These are phyloP conservation scores for Rhagonycha lutea DNA, from an alignment of 2,888 invertebrate species.

Conservation along the genomic window DNA sequence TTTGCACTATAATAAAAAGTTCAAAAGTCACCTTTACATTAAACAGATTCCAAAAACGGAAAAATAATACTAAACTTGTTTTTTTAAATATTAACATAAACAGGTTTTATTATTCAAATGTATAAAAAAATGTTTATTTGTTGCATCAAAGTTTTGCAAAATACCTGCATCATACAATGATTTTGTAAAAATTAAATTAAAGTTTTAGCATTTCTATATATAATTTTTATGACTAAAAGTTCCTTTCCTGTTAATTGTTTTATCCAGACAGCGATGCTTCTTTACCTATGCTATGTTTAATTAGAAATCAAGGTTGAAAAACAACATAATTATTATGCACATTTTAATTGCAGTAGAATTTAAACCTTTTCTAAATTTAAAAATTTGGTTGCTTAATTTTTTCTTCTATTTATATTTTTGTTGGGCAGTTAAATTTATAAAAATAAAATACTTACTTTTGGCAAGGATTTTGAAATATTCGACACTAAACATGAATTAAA, in stretches of 20 bases:
- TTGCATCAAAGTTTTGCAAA: not conserved
- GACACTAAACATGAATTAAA: conserved; percentile 64
- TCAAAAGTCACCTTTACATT: not conserved
- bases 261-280: no score
- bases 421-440: not conserved
- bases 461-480: conserved; percentile 59
- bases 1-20: not conserved
- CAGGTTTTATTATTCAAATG: not conserved
- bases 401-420: not conserved
- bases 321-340: conserved; percentile 26
- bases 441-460: conserved; percentile 54
- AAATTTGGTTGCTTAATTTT: conserved; percentile 6
- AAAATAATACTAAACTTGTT: not conserved
- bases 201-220: not conserved
- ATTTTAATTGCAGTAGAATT: conserved; percentile 11
- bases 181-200: not conserved
- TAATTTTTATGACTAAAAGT: not conserved
- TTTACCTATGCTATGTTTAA: not conserved
- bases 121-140: not conserved
- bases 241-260: not conserved
- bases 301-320: not conserved
- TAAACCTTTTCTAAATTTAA: conserved; percentile 2
- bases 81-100: not conserved
- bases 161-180: not conserved
- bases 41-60: not conserved